Conservation (phyloP, 2,113 vertebrate genomes). For the Ahaetulla prasina region DNA sequence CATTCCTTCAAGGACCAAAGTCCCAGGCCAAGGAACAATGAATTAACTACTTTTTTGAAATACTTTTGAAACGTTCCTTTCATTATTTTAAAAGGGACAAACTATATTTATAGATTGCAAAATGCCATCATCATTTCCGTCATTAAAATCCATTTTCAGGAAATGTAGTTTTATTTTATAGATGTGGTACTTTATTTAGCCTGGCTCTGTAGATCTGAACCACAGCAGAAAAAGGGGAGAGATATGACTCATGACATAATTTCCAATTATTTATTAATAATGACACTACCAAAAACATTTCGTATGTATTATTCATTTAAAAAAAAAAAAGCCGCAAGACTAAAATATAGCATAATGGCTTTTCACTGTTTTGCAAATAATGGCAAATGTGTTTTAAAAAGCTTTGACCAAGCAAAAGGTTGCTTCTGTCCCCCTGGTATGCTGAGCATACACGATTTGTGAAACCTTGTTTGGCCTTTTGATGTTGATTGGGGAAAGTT, state of each 20-base stretch:
- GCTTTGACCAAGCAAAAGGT: slow-evolving; percentile 5
- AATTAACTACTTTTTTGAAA: not conserved
- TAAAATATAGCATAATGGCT: not conserved
- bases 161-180: slow-evolving; percentile 43
- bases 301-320: not conserved
- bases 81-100: not conserved
- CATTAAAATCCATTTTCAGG: slow-evolving; percentile 31
- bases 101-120: slow-evolving; percentile 14
- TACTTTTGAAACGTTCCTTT: not conserved
- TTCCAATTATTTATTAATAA: slow-evolving; percentile 43
- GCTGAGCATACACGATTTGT: not conserved
- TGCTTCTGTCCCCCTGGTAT: not conserved
- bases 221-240: not conserved
- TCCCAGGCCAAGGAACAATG: not conserved
- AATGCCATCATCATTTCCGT: slow-evolving; percentile 38
- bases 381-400: not conserved
- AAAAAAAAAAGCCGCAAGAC: not conserved
- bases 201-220: slow-evolving; percentile 26
- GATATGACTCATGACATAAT: slow-evolving; percentile 13
- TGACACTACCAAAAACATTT: not conserved
- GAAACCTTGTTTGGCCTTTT: not conserved
- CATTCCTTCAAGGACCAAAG: not conserved
- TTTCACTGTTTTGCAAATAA: not conserved
- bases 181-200: slow-evolving; percentile 23
- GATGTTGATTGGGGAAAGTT: not conserved